These are phyloP conservation scores for Harpalus rubripes DNA, from an alignment of 2,888 invertebrate genomes.

Conservation along the genomic window DNA sequence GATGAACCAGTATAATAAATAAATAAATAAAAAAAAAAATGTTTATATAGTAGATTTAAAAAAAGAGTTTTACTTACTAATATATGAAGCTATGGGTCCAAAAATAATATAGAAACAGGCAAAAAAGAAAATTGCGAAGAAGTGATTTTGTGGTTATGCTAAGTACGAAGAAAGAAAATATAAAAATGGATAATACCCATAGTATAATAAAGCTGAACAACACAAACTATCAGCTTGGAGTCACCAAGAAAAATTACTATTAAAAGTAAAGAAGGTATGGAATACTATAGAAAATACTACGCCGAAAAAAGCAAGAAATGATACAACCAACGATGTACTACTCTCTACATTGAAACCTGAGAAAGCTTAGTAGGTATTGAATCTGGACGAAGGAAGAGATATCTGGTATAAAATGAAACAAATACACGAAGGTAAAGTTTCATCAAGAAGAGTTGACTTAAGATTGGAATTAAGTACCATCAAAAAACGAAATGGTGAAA, in stretches of 20 bases:
- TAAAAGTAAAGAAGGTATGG: slow-evolving; percentile 40
- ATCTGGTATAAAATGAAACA: slow-evolving; percentile 49
- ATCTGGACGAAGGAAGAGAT: slow-evolving; percentile 38
- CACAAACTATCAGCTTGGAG: no score
- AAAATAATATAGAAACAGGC: not conserved
- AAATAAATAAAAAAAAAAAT: no score
- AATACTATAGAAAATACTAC: not conserved
- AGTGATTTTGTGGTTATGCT: no score
- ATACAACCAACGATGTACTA: not conserved
- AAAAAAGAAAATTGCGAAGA: not conserved
- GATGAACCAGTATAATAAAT: no score
- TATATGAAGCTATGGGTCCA: slow-evolving; percentile 14
- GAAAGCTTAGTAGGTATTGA: slow-evolving; percentile 29
- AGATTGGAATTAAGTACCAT: slow-evolving; percentile 32
- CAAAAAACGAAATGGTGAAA: not conserved
- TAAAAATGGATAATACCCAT: slow-evolving; percentile 1
- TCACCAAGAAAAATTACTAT: slow-evolving; percentile 1
- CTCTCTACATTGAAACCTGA: slow-evolving; percentile 27
- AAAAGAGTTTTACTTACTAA: no score
- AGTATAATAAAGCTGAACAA: no score
- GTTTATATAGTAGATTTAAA: no score
- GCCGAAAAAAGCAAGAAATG: slow-evolving; percentile 9
- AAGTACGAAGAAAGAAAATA: no score
- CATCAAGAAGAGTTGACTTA: slow-evolving; percentile 43
- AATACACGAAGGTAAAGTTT: slow-evolving; percentile 7